These are phyloP conservation scores for Nasonovia ribisnigri DNA, from an alignment of 2,888 invertebrate genomes.

Conservation along the genomic window DNA sequence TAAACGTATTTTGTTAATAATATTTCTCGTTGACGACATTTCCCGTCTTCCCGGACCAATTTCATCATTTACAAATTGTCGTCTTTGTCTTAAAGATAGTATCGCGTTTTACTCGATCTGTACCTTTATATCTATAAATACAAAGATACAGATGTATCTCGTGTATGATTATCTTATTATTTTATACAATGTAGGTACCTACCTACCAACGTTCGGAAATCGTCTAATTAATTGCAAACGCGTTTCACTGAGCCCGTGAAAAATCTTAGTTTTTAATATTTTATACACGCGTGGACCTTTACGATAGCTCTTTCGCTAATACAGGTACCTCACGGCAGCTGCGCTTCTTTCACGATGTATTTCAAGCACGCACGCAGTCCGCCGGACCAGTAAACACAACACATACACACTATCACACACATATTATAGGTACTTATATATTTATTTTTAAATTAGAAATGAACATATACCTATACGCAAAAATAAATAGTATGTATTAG, in stretches of 20 bases:
- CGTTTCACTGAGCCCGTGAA: neutral
- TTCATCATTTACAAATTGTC: neutral
- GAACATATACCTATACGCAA: no score
- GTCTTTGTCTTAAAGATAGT: neutral
- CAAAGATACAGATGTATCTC: neutral
- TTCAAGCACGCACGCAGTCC: neutral
- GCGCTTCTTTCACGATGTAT: neutral
- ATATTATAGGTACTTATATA: no score
- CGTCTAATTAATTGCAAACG: neutral
- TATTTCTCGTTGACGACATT: no score
- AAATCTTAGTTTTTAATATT: conserved; percentile 6
- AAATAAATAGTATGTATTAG: no score
- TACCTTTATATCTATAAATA: no score
- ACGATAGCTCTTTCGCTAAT: neutral
- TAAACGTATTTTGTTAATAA: neutral
- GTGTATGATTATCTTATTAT: neutral
- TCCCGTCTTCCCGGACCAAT: neutral
- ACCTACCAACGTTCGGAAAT: no score
- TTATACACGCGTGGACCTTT: neutral
- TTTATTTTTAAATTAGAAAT: no score
- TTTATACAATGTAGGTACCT: neutral
- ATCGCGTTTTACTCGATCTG: neutral
- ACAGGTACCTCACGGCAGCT: neutral
- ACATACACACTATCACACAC: no score
- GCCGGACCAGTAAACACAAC: neutral